These are phyloP conservation scores for Drepana falcataria DNA, from an alignment of 2,888 invertebrate genomes.

Conservation along the genomic window DNA sequence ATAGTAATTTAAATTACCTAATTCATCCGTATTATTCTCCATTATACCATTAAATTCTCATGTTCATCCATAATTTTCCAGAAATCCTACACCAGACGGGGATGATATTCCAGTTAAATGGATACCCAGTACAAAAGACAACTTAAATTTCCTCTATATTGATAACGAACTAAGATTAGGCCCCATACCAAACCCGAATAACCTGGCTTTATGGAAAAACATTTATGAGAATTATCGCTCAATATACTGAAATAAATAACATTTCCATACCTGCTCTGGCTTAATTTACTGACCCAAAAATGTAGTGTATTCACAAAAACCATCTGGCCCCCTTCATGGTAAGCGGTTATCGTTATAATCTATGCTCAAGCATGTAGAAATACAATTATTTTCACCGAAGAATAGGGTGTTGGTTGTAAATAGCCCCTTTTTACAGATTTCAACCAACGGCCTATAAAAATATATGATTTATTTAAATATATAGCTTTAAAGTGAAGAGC, in stretches of 20 bases:
- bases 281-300: neutral
- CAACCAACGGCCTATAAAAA: too few relatives aligned
- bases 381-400: too few relatives aligned
- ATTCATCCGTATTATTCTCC: too few relatives aligned
- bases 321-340: too few relatives aligned
- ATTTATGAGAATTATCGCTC: constrained; percentile 26
- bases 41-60: too few relatives aligned
- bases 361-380: too few relatives aligned
- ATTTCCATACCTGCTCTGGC: neutral
- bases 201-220: constrained; percentile 24
- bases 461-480: too few relatives aligned
- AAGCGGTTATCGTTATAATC: too few relatives aligned
- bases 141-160: constrained; percentile 26
- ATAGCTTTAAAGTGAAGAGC: too few relatives aligned
- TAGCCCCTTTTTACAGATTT: too few relatives aligned
- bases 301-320: neutral
- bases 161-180: constrained; percentile 26
- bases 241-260: constrained; percentile 5
- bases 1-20: too few relatives aligned
- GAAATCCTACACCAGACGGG: constrained; percentile 11
- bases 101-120: constrained; percentile 15
- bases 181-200: constrained; percentile 19
- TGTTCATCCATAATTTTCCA: constrained; percentile 4
- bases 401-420: too few relatives aligned
- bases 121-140: constrained; percentile 20